Evolutionary conservation across 2,797 vertebrate genomes (phyloP), one percentile per base, ranked within the genome.

Genomic region (Cyprinodon diabolis): DNA sequence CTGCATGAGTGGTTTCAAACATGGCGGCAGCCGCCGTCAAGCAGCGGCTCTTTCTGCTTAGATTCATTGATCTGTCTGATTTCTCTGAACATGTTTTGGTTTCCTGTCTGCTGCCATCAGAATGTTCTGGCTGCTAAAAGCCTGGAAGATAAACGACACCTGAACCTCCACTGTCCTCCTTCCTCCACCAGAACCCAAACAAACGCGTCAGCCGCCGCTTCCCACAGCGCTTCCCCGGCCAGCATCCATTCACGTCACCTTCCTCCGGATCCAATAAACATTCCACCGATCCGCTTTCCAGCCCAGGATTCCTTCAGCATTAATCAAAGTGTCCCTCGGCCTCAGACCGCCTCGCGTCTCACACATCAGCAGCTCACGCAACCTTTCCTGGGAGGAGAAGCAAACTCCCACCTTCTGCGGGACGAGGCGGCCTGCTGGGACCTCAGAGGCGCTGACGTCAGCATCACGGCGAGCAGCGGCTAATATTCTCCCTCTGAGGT

Each of bases 131-230:
- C 40, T 37, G 37, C 79, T 74, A 55, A 9, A 4, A 63, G 54
- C 69, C 65, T 60, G 2, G 60, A 55, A 71, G 74, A 87, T 80
- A 69, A 78, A 84, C 84, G 69, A 81, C 76, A 83, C 81, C 81
- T 84, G 74, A 84, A 75, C 25, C 45, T 62, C 66, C 47, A 15
- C 43, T 12, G 65, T n/a, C 68, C 55, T 68, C 71, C 48, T 17
- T 40, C 56, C 60, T 40, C 68, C 62, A 58, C 57, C 60, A 6
- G 14, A 71, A 74, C 67, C 78, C 79, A 81, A 77, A 77, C 82
- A 80, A 83, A 85, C 81, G 74, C 63, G 69, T 84, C 84, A 83
- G 77, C 56, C 79, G 52, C 13, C n/a, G 21, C 68, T 56, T 80
- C 72, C 84, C 75, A 48, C 11, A 37, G 23, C 48, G 49, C 17